Base-by-base conservation (phyloP, 1,140 invertebrate genomes). In the Dryas iulia region DNA sequence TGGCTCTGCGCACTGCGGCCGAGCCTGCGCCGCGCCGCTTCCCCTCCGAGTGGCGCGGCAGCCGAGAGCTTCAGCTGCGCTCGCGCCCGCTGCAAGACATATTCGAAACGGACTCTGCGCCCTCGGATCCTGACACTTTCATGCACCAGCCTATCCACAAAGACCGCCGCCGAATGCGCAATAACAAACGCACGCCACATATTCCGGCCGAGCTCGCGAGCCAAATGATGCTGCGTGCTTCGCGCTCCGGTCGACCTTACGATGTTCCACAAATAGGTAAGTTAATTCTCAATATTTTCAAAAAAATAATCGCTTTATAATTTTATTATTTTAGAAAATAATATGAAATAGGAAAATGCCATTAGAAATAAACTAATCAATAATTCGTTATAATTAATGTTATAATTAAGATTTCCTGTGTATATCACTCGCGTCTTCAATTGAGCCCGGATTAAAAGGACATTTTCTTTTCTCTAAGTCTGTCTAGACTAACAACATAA, bases 201-300 rank as follows among this genome's bases (percentile, higher is more conserved):
- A 64, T 90, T 18, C 86, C 89, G 39, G 78, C 80, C 1, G 85
- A 91, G 62, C 82, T 88, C 59, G 86, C 86, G 3, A 91, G 86
- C 72, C 89, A 91, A 63, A 91, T 89, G 85, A 90, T 91, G 89
- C 69, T 91, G 67, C 77, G 89, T 47, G 87, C 89, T 5, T 82
- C 87, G 8, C 85, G 89, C 18, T 90, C 89, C 21, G 85, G 81
- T 47, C 84, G 87, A 71, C 84, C 83, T 6, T 91, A 91, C 59
- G 89, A 91, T 71, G 89, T 91, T 59, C 89, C 89, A 33, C 89
- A 91, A 79, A 91, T 91, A 71, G 89, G 89, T 91, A 69, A 88
- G 53, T 56, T 24, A 10, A 24, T 10, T 18, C 39, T 21, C 14
- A 47, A 18, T 21, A 47, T 47, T 10, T 7, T 47, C 18, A 21